Evolutionary conservation across 2,797 vertebrate genomes (phyloP).

Genomic region (Delichon dasypus): DNA sequence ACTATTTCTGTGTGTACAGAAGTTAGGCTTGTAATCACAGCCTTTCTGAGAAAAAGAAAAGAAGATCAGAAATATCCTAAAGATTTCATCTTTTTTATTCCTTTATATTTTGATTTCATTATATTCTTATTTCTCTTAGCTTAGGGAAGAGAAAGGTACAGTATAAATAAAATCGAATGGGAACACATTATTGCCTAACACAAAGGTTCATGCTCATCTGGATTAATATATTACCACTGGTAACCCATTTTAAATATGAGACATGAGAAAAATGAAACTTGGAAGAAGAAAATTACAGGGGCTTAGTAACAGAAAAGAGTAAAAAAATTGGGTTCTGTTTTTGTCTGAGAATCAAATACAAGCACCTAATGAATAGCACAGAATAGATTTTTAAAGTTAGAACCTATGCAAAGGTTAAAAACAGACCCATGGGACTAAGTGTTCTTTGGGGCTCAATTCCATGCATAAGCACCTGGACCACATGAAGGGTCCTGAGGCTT

Average conservation of each 20-base stretch:
- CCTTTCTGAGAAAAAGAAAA: not conserved
- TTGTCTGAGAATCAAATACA: not conserved
- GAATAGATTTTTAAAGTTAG: not conserved
- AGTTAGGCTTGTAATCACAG: not conserved
- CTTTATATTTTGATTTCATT: not conserved
- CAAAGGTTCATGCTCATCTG: not conserved
- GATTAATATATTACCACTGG: not conserved
- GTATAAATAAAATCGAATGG: not conserved
- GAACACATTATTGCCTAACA: not conserved
- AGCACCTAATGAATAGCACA: not conserved
- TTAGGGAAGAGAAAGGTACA: not conserved
- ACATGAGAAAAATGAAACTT: not conserved
- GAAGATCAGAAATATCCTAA: not conserved
- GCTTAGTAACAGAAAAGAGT: not conserved
- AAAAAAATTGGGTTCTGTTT: not conserved
- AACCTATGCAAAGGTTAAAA: not conserved
- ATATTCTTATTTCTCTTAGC: not conserved
- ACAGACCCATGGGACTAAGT: fast-evolving
- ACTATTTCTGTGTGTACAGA: not conserved
- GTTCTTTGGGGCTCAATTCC: not conserved
- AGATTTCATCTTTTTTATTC: not conserved
- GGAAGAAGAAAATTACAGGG: not conserved
- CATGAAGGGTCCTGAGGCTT: not conserved
- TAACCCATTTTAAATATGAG: not conserved
- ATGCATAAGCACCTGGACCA: not conserved